Evolutionary conservation across 2,113 vertebrate genomes (phyloP), one percentile per base, ranked within the genome.

Genomic region (Epinephelus cyanopodus): DNA sequence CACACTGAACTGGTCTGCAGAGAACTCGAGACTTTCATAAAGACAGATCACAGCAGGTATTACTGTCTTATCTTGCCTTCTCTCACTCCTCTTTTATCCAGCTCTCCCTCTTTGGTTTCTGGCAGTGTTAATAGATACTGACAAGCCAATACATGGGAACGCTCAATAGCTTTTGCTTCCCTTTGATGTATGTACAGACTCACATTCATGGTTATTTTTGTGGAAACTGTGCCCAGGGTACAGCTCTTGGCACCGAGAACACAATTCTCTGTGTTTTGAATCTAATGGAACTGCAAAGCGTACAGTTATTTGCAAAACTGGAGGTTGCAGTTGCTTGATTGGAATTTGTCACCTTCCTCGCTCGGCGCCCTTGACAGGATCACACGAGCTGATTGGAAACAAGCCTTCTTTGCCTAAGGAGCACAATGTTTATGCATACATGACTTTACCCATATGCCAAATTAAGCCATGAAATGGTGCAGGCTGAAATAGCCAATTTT

Each of bases 181-280:
- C 85, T 91, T 91, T 92, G 86, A 92, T 90, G 81, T 77, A 87
- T 58, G 73, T 61, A 80, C 78, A 89, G 84, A 83, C 6, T 21
- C 77, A 66, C 39, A 79, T 85, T 89, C 62, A 48, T 60, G 58
- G 68, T 77, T 87, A 87, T 91, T 78, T 90, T 85, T 74, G 37
- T 66, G 62, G 64, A 83, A 87, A 84, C 63, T 64, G 47, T 68
- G 84, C 85, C 81, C 82, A 65, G 69, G 76, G 82, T 89, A 39
- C 54, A 78, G 84, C 82, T 88, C 52, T 50, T 88, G 73, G 85
- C 79, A 47, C 47, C 0, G 4, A 52, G 17, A 79, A 84, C 69
- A 77, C 67, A 89, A 73, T 74, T 50, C 58, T 61, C 21, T 25
- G n/a, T 52, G 18, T 85, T 84, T 78, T 79, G 48, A 78, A 82